These are phyloP conservation scores for Clarias fuscus DNA, from an alignment of 2,797 vertebrate species.

Conservation along the genomic window DNA sequence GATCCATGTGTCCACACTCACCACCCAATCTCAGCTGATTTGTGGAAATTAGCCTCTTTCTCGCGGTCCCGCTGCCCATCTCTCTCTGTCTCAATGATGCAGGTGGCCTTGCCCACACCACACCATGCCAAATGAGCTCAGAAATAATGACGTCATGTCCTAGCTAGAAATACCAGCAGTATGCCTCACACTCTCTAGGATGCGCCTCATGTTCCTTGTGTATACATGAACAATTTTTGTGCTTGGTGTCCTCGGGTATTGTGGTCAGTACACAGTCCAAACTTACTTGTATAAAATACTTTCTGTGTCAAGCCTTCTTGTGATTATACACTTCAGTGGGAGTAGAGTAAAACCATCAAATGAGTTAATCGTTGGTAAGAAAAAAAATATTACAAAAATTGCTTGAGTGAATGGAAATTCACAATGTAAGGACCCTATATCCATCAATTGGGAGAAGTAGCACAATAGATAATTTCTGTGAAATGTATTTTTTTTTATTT, in stretches of 20 bases:
- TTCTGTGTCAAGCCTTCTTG: background rate
- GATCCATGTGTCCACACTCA: conserved; percentile 44
- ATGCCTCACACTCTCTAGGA: conserved; percentile 54
- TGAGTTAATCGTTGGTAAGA: background rate
- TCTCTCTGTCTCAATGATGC: conserved; percentile 20
- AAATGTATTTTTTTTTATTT: too few relatives aligned
- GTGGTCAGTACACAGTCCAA: background rate
- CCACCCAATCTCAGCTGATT: conserved; percentile 42
- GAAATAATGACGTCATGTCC: conserved; percentile 58
- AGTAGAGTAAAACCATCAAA: background rate
- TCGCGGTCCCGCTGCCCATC: background rate
- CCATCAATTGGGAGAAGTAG: too few relatives aligned
- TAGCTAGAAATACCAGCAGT: conserved; percentile 55
- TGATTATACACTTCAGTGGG: background rate
- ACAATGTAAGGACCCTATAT: background rate
- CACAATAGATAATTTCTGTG: too few relatives aligned
- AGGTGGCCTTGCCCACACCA: conserved; percentile 37
- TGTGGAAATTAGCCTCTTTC: conserved; percentile 43
- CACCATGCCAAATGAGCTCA: conserved; percentile 50
- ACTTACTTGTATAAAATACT: background rate
- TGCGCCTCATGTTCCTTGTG: conserved; percentile 53
- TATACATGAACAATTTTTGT: conserved; percentile 31
- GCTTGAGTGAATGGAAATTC: background rate
- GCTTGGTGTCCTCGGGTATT: conserved; percentile 45
- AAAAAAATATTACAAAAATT: background rate